Percentiles rank a stretch among this genome's conserved stretches.
phyloP scores from a whole-genome alignment of 2,113 vertebrate species.

The Cervus canadensis region DNA sequence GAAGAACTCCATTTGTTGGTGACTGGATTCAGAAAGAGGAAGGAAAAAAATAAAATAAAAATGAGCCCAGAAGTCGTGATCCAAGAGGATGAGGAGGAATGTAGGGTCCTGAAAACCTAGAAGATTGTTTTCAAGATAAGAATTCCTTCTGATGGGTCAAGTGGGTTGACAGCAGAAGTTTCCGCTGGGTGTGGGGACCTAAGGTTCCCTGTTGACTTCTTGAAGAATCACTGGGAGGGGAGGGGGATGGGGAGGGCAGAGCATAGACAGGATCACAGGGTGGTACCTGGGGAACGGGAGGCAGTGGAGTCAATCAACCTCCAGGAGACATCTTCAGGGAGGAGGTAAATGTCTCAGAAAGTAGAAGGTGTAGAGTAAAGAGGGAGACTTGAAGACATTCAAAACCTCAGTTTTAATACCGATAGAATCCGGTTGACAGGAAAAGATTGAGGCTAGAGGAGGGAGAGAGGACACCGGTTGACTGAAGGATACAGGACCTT shows the following conservation, averaged over 20 bases:
- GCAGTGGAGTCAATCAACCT: neutral
- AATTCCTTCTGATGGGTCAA: neutral
- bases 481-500: neutral
- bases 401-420: neutral
- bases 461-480: fast-evolving
- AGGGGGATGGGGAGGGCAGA: fast-evolving
- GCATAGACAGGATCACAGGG: fast-evolving
- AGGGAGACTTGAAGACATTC: no score
- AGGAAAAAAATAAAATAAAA: neutral
- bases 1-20: neutral
- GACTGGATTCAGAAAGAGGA: neutral
- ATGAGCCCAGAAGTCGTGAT: no score
- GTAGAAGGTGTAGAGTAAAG: neutral
- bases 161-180: neutral
- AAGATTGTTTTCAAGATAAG: neutral
- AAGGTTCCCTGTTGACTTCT: no score
- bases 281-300: fast-evolving
- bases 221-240: neutral
- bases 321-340: fast-evolving
- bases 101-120: neutral
- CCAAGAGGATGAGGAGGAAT: neutral
- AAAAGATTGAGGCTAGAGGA: neutral
- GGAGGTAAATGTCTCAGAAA: neutral
- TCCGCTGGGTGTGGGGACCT: neutral
- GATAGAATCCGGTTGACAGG: neutral